Evolutionary conservation across 2,797 vertebrate genomes (phyloP).

Genomic region (Craterocephalus amniculus): DNA sequence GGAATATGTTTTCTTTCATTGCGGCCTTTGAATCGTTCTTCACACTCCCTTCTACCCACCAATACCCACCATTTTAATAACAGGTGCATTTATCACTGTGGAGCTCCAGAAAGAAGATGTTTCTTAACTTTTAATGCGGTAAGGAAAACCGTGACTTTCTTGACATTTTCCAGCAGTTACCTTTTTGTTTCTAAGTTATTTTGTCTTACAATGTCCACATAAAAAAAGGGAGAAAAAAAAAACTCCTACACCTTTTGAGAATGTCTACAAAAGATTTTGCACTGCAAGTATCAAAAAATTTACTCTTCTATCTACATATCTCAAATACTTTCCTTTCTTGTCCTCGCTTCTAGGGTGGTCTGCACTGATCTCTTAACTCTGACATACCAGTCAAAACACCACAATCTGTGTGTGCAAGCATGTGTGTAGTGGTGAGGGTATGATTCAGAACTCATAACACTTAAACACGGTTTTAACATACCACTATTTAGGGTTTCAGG

Average conservation of each 20-base stretch:
- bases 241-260: conserved; percentile 15
- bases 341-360: conserved; percentile 73
- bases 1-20: conserved; percentile 56
- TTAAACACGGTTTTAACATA: conserved; percentile 71
- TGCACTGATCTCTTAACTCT: conserved; percentile 74
- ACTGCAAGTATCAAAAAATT: conserved; percentile 12
- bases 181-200: conserved; percentile 30
- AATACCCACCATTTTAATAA: conserved; percentile 58
- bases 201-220: conserved; percentile 10
- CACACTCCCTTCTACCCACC: conserved; percentile 23
- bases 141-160: conserved; percentile 50
- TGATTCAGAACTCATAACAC: conserved; percentile 72
- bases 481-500: conserved; percentile 66
- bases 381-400: conserved; percentile 76
- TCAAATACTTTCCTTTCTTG: conserved; percentile 41
- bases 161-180: conserved; percentile 26
- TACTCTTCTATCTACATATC: conserved; percentile 37
- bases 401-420: conserved; percentile 55
- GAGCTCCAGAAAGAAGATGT: conserved; percentile 36
- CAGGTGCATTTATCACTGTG: conserved; percentile 36
- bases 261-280: neutral
- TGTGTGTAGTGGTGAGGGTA: conserved; percentile 62
- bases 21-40: conserved; percentile 32
- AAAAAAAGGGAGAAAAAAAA: conserved; percentile 1
- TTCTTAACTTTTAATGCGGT: conserved; percentile 26